Conservation (phyloP, 2,113 vertebrate genomes). For the Saimiri boliviensis region DNA sequence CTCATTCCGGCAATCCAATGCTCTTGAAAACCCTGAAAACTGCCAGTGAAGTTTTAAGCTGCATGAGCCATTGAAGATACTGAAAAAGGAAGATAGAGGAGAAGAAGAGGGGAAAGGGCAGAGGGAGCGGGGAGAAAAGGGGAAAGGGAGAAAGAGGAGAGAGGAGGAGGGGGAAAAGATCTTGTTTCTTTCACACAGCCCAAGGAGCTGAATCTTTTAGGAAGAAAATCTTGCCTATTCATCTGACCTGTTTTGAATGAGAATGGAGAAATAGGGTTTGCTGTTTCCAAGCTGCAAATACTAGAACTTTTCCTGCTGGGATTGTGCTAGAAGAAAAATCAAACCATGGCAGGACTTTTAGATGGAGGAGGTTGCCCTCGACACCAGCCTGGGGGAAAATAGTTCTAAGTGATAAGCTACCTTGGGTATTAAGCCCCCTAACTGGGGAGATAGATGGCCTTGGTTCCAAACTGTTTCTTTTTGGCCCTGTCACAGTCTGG, state of each 20-base stretch:
- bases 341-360: too few species aligned
- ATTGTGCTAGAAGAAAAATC: not conserved
- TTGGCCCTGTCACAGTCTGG: conserved; percentile 35
- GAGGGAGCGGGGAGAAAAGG: fast-evolving
- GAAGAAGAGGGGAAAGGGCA: too few species aligned
- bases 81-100: not conserved
- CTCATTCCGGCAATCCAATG: not conserved
- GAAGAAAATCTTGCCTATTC: not conserved
- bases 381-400: not conserved
- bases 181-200: not conserved
- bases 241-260: not conserved
- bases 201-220: not conserved
- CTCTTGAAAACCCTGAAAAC: not conserved
- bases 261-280: not conserved
- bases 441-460: conserved; percentile 14
- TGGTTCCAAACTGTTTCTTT: not conserved
- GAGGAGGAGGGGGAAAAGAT: not conserved
- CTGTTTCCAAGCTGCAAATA: not conserved
- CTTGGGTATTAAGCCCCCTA: not conserved
- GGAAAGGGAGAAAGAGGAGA: not conserved
- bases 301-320: not conserved
- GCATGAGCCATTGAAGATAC: not conserved
- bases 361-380: not conserved
- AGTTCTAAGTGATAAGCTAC: not conserved
- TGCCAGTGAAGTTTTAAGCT: not conserved